Evolutionary conservation across 2,797 vertebrate genomes (phyloP).

Genomic region (Meriones psammophilus): DNA sequence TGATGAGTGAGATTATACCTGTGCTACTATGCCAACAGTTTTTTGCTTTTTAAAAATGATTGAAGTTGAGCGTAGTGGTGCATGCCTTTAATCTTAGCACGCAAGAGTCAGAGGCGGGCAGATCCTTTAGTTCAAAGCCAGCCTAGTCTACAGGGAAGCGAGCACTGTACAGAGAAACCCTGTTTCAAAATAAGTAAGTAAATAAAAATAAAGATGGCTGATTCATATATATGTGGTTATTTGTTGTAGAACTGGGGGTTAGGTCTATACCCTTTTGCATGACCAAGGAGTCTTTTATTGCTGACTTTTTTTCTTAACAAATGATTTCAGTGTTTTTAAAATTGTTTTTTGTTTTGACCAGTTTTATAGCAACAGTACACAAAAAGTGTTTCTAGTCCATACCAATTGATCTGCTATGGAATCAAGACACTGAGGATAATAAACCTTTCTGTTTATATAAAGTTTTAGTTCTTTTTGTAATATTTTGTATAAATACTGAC

Average conservation of each 20-base stretch:
- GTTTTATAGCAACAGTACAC: not conserved
- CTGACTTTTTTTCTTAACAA: not conserved
- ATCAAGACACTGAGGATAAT: not conserved
- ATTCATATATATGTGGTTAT: not conserved
- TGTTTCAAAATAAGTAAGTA: not conserved
- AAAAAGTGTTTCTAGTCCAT: not conserved
- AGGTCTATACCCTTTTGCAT: not conserved
- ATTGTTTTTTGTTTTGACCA: constrained; percentile 54
- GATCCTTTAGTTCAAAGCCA: not conserved
- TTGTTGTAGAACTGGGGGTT: not conserved
- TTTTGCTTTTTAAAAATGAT: not conserved
- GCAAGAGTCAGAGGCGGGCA: not conserved
- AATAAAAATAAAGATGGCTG: not conserved
- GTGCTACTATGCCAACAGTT: not conserved
- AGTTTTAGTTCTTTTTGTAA: not conserved
- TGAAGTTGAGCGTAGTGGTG: no score
- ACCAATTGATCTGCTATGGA: not conserved
- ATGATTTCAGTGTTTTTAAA: constrained; percentile 11
- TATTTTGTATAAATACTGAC: constrained; percentile 44
- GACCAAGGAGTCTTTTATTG: not conserved
- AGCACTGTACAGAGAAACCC: not conserved
- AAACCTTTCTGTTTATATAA: constrained; percentile 25
- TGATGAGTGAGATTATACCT: not conserved
- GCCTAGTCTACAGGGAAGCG: not conserved
- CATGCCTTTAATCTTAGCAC: not conserved